Conservation (phyloP, 1,140 invertebrate genomes). For the Hylaeus anthracinus region DNA sequence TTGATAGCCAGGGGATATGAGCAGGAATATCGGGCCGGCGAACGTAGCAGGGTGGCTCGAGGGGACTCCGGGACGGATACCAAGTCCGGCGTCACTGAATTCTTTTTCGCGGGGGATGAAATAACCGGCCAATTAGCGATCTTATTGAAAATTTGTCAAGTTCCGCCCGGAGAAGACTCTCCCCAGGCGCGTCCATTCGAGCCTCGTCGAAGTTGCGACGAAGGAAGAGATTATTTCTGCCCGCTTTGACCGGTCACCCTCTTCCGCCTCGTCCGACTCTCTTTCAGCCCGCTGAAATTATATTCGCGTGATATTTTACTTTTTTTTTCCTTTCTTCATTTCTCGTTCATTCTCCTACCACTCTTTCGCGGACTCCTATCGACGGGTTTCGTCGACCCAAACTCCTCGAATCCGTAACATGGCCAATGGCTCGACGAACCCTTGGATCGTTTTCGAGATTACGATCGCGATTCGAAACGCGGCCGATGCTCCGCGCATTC, state of each 20-base stretch:
- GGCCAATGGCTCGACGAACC: background rate
- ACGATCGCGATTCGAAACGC: no score
- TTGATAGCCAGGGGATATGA: conserved; percentile 49
- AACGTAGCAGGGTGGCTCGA: background rate
- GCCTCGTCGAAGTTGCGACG: conserved; percentile 15
- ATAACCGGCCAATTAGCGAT: conserved; percentile 68
- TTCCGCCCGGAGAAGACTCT: conserved; percentile 47
- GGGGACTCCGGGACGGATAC: conserved; percentile 22
- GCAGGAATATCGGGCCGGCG: conserved; percentile 40
- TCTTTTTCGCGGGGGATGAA: conserved; percentile 60
- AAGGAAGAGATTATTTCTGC: conserved; percentile 56
- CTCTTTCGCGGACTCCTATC: conserved; percentile 1
- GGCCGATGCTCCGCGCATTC: no score
- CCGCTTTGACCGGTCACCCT: background rate
- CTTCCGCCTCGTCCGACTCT: background rate
- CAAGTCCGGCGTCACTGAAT: conserved; percentile 48
- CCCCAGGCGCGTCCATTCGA: conserved; percentile 4
- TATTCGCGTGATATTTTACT: conserved; percentile 37
- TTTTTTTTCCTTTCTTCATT: background rate
- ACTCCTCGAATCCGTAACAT: background rate
- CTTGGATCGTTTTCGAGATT: background rate
- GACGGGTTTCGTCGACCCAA: background rate
- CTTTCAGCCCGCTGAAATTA: conserved; percentile 38
- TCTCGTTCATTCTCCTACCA: background rate
- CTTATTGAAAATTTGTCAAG: conserved; percentile 70